These are phyloP conservation scores for Lumbricus terrestris DNA, from an alignment of 2,888 invertebrate genomes.

Conservation along the genomic window DNA sequence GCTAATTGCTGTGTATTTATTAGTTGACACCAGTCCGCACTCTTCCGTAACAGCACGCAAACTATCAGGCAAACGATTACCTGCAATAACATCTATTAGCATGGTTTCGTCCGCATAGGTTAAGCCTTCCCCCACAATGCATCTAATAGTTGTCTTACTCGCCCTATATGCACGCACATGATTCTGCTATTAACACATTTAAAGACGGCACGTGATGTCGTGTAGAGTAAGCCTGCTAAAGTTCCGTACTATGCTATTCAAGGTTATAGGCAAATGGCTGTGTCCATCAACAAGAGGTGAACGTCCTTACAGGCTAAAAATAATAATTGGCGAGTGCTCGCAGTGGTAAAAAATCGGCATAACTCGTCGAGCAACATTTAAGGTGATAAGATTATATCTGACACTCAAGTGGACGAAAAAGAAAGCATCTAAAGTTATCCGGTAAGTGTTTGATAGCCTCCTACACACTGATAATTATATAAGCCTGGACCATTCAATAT, in stretches of 20 bases:
- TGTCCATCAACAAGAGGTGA: neutral
- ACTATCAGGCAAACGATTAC: neutral
- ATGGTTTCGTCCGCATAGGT: neutral
- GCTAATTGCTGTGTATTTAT: too few species aligned
- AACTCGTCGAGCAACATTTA: neutral
- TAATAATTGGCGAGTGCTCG: neutral
- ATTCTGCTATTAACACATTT: neutral
- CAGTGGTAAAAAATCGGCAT: neutral
- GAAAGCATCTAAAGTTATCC: neutral
- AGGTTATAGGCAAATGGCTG: neutral
- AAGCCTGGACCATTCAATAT: too few species aligned
- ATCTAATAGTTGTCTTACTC: neutral
- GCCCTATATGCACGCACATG: neutral
- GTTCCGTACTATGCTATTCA: neutral
- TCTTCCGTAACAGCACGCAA: neutral
- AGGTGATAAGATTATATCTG: neutral
- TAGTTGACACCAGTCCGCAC: neutral
- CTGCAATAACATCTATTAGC: neutral
- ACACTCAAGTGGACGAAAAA: neutral
- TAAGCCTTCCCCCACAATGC: neutral
- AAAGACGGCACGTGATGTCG: too few species aligned
- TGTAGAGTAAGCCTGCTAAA: neutral
- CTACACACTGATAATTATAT: too few species aligned
- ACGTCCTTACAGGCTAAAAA: neutral
- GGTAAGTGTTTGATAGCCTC: too few species aligned